A percentile compares a stretch with the other conserved stretches of the same genome.
Conservation (phyloP, 2,113 vertebrate species). For the Cairina moschata region DNA sequence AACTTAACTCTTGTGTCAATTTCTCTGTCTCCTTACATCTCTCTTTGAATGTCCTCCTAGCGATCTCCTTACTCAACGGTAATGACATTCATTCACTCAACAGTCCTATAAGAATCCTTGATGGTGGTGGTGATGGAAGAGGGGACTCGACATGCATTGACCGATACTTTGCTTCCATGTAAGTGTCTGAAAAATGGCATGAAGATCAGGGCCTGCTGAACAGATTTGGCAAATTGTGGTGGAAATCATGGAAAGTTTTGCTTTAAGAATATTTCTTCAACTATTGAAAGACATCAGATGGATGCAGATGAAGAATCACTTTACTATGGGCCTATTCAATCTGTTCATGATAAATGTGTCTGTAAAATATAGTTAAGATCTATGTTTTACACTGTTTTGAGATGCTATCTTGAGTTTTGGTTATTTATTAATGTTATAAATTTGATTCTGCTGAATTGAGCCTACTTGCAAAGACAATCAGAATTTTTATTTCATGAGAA, state of each 20-base stretch:
- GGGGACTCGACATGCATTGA: neutral
- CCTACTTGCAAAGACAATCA: neutral
- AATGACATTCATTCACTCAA: neutral
- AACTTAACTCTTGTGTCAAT: neutral
- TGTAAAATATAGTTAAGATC: constrained; percentile 24
- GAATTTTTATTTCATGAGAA: neutral
- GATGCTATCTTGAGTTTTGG: constrained; percentile 29
- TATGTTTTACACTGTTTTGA: constrained; percentile 17
- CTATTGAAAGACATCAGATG: neutral
- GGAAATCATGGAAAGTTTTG: neutral
- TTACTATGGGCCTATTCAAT: neutral
- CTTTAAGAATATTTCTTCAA: constrained; percentile 13
- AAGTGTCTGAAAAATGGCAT: neutral
- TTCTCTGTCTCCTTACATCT: neutral
- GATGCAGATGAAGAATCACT: neutral
- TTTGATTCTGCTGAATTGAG: constrained; percentile 19
- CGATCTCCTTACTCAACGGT: neutral
- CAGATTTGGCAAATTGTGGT: neutral
- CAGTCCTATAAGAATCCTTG: neutral
- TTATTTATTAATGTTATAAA: constrained; percentile 35
- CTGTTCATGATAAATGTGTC: constrained; percentile 25
- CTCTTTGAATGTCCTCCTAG: neutral
- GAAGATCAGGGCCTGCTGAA: neutral
- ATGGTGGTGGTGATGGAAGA: neutral
- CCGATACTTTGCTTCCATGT: neutral